Percentiles rank a stretch among this genome's conserved stretches.
Evolutionary conservation across 2,797 vertebrate species (phyloP).

Genomic region (Lepidocolaptes lacrymiger): DNA sequence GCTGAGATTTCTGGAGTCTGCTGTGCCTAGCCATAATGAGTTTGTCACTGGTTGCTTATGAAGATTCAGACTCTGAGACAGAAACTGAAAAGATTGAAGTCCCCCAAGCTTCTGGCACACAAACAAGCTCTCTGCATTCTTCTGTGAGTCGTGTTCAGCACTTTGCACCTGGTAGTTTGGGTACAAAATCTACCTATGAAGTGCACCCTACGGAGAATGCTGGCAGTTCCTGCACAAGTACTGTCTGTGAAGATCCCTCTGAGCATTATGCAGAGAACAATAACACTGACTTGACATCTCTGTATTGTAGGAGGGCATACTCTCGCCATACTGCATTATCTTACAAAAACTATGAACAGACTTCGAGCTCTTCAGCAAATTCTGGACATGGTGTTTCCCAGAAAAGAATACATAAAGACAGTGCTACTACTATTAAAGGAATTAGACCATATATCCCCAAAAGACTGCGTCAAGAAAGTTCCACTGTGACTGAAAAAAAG

Average conservation of each 20-base stretch:
- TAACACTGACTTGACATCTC: not conserved
- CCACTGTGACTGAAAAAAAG: not conserved
- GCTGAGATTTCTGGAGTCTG: not conserved
- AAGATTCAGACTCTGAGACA: slow-evolving; percentile 89
- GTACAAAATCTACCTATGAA: not conserved
- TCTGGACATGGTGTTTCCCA: not conserved
- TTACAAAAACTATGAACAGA: not conserved
- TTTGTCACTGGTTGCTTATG: slow-evolving; percentile 89
- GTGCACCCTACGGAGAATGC: not conserved
- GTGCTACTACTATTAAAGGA: slow-evolving; percentile 8
- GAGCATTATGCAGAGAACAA: not conserved
- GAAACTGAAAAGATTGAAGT: slow-evolving; percentile 55
- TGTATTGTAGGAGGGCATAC: not conserved
- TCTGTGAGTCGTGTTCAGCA: not conserved
- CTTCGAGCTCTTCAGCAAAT: not conserved
- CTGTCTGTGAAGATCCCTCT: not conserved
- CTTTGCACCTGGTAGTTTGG: not conserved
- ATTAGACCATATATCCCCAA: slow-evolving; percentile 90
- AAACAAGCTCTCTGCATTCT: not conserved
- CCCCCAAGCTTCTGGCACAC: not conserved
- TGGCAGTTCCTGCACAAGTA: not conserved
- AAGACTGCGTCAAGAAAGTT: slow-evolving; percentile 77
- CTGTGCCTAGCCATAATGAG: slow-evolving; percentile 75
- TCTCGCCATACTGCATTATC: not conserved
- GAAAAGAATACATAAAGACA: slow-evolving; percentile 73